phyloP scores from a whole-genome alignment of 2,797 vertebrate species.

The Acanthurus tractus region DNA sequence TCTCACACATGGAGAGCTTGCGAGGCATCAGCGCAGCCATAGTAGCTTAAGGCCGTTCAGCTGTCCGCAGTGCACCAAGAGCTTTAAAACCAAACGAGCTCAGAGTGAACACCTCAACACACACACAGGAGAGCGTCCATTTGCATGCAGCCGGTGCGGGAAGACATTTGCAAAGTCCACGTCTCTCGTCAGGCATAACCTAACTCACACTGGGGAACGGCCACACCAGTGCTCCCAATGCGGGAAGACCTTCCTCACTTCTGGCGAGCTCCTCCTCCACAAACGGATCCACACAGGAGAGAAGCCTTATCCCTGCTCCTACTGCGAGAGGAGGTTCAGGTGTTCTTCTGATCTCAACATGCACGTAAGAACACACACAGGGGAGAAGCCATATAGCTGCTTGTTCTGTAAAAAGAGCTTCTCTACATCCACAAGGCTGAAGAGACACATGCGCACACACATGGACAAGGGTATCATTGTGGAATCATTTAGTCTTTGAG shows the following conservation, averaged over 20 bases:
- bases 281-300: slow-evolving; percentile 76
- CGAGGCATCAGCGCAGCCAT: slow-evolving; percentile 77
- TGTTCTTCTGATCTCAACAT: slow-evolving; percentile 77
- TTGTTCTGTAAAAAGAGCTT: slow-evolving; percentile 72
- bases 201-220: slow-evolving; percentile 78
- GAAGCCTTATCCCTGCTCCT: slow-evolving; percentile 72
- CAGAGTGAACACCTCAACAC: slow-evolving; percentile 72
- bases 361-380: slow-evolving; percentile 74
- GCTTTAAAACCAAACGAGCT: slow-evolving; percentile 76
- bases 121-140: slow-evolving; percentile 68
- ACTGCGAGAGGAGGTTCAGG: slow-evolving; percentile 75
- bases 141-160: slow-evolving; percentile 53
- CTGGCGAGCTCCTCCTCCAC: slow-evolving; percentile 77
- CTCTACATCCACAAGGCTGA: slow-evolving; percentile 66
- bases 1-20: slow-evolving; percentile 74
- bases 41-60: slow-evolving; percentile 65
- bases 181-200: slow-evolving; percentile 72
- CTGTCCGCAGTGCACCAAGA: slow-evolving; percentile 73
- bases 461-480: slow-evolving; percentile 33
- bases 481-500: slow-evolving; percentile 40
- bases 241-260: slow-evolving; percentile 76
- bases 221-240: slow-evolving; percentile 77
- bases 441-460: slow-evolving; percentile 72
- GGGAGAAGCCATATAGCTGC: slow-evolving; percentile 72
- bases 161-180: slow-evolving; percentile 78